Evolutionary conservation across 2,797 vertebrate species (phyloP).

Genomic region (Arrhamphus sclerolepis): DNA sequence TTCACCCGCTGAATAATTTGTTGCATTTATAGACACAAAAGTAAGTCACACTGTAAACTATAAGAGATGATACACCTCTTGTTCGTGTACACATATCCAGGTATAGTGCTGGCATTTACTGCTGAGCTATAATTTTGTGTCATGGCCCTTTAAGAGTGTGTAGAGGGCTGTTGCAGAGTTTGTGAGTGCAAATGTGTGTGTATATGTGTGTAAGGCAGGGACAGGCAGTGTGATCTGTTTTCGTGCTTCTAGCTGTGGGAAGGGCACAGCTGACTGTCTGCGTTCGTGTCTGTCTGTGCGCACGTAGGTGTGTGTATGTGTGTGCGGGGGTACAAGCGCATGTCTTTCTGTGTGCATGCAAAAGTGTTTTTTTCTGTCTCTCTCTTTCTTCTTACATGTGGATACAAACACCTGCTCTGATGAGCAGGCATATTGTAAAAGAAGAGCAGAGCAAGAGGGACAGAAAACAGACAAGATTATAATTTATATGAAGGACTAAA

Average conservation of each 20-base stretch:
- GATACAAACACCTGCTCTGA: slow-evolving; percentile 56
- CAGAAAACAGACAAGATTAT: slow-evolving; percentile 10
- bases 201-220: slow-evolving; percentile 54
- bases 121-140: slow-evolving; percentile 42
- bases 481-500: slow-evolving; percentile 16
- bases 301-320: slow-evolving; percentile 20
- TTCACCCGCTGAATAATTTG: no score
- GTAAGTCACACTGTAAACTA: background rate
- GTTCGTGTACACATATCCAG: slow-evolving; percentile 11
- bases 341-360: slow-evolving; percentile 33
- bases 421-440: slow-evolving; percentile 46
- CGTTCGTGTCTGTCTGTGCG: slow-evolving; percentile 47
- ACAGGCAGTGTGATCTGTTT: slow-evolving; percentile 77
- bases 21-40: background rate
- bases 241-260: slow-evolving; percentile 77
- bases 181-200: slow-evolving; percentile 47
- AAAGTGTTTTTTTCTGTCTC: slow-evolving; percentile 15
- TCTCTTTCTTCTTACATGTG: slow-evolving; percentile 40
- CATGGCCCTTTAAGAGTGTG: slow-evolving; percentile 78
- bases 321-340: background rate
- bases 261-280: slow-evolving; percentile 81
- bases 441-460: slow-evolving; percentile 20
- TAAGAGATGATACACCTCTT: background rate
- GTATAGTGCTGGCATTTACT: slow-evolving; percentile 10
- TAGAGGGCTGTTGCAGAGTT: slow-evolving; percentile 65